phyloP scores from a whole-genome alignment of 2,888 invertebrate genomes.

The Sepioteuthis lessoniana region DNA sequence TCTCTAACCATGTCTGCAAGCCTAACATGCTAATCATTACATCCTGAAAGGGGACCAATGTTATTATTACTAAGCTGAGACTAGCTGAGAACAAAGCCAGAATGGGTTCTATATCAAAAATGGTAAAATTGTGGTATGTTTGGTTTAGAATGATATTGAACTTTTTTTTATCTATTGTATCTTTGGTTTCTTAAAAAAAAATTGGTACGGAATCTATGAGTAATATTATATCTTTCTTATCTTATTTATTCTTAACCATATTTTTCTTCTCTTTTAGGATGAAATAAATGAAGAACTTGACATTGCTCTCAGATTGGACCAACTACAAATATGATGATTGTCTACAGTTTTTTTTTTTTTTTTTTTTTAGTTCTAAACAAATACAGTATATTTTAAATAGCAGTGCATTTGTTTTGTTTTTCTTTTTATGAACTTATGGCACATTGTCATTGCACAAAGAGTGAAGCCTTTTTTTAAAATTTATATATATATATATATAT shows the following conservation, averaged over 20 bases:
- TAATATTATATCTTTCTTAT: neutral
- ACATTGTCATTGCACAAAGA: neutral
- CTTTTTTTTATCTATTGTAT: too few species aligned
- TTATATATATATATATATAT: too few species aligned
- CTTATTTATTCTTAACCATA: neutral
- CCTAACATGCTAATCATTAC: too few species aligned
- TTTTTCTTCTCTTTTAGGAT: neutral
- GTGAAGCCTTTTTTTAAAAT: too few species aligned
- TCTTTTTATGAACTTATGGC: neutral
- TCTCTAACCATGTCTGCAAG: too few species aligned
- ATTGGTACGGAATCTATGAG: neutral
- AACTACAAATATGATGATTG: neutral
- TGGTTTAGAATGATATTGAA: too few species aligned
- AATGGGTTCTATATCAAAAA: too few species aligned
- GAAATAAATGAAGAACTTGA: conserved; percentile 33
- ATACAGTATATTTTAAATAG: neutral
- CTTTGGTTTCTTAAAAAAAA: too few species aligned
- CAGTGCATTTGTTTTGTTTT: neutral
- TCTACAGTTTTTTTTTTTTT: neutral
- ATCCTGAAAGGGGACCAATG: too few species aligned
- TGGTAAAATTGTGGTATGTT: too few species aligned
- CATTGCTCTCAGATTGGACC: neutral
- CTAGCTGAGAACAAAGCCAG: too few species aligned
- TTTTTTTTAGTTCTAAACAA: neutral
- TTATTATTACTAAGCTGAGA: too few species aligned